Conservation (phyloP, 1,140 invertebrate species). For the Polyergus mexicanus region DNA sequence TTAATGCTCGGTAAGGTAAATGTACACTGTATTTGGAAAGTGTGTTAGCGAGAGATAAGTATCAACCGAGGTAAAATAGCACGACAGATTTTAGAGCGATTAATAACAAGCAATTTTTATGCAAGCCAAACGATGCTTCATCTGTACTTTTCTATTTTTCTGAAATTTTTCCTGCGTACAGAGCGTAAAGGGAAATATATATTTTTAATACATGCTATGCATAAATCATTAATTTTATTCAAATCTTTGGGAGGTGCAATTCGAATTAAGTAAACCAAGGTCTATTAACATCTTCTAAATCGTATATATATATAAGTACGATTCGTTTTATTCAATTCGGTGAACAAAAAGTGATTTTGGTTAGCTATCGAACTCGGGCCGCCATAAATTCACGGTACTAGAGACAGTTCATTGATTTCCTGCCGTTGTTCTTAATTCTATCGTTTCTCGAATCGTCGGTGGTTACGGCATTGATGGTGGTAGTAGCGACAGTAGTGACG, state of each 20-base stretch:
- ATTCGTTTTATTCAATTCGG: constrained; percentile 30
- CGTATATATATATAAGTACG: background rate
- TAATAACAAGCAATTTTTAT: background rate
- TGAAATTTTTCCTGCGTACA: background rate
- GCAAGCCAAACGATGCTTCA: background rate
- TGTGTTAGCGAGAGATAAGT: background rate
- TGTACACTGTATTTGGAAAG: constrained; percentile 4
- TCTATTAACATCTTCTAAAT: constrained; percentile 54
- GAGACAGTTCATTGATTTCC: constrained; percentile 66
- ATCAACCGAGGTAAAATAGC: background rate
- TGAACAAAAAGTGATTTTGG: constrained; percentile 43
- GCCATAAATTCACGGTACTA: constrained; percentile 44
- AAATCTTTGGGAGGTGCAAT: background rate
- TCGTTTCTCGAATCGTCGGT: constrained; percentile 20
- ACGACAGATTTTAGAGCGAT: background rate
- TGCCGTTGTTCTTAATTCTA: constrained; percentile 59
- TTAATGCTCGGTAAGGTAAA: constrained; percentile 19
- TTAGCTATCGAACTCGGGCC: constrained; percentile 38
- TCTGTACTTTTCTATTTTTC: background rate
- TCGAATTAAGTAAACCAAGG: constrained; percentile 15
- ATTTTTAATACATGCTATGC: background rate
- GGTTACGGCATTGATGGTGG: constrained; percentile 19
- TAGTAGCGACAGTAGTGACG: background rate
- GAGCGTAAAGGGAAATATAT: background rate
- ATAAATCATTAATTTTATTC: constrained; percentile 39